Evolutionary conservation across 1,140 invertebrate genomes (phyloP).

Genomic region (Drosophila sp.): DNA sequence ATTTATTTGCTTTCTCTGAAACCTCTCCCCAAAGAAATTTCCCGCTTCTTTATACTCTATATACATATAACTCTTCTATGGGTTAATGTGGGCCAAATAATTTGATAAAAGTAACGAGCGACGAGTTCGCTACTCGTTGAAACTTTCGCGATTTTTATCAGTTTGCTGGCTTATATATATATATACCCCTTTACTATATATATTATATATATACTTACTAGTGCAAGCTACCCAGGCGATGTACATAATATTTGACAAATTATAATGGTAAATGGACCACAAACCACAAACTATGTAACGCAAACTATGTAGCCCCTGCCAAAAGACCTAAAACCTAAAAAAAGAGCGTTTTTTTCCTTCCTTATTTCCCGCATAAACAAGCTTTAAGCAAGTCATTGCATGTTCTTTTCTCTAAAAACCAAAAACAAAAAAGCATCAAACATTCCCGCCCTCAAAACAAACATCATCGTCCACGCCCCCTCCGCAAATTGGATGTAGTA

Average conservation of each 20-base stretch:
- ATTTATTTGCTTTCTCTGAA: slow-evolving; percentile 42
- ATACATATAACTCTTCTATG: slow-evolving; percentile 23
- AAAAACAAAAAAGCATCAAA: slow-evolving; percentile 25
- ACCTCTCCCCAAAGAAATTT: slow-evolving; percentile 11
- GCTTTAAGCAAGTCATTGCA: slow-evolving; percentile 78
- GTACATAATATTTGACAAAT: slow-evolving; percentile 69
- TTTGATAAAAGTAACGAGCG: not conserved
- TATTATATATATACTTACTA: slow-evolving; percentile 62
- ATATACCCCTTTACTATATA: slow-evolving; percentile 1
- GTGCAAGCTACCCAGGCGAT: slow-evolving; percentile 80
- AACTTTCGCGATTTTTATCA: not conserved
- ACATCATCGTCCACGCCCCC: slow-evolving; percentile 10
- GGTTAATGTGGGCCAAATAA: not conserved
- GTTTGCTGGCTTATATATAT: slow-evolving; percentile 14
- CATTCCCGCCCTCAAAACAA: slow-evolving; percentile 50
- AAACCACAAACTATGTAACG: slow-evolving; percentile 57
- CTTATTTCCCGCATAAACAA: slow-evolving; percentile 28
- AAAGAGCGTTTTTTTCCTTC: slow-evolving; percentile 24
- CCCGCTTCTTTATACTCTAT: slow-evolving; percentile 41
- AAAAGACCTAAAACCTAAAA: slow-evolving; percentile 15
- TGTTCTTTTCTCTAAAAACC: slow-evolving; percentile 31
- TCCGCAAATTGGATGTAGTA: slow-evolving; percentile 59
- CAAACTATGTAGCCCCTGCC: slow-evolving; percentile 75
- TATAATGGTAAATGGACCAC: slow-evolving; percentile 58
- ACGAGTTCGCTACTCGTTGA: not conserved